Evolutionary conservation across 2,888 invertebrate species (phyloP).

Genomic region (Metopia argyrocephala): DNA sequence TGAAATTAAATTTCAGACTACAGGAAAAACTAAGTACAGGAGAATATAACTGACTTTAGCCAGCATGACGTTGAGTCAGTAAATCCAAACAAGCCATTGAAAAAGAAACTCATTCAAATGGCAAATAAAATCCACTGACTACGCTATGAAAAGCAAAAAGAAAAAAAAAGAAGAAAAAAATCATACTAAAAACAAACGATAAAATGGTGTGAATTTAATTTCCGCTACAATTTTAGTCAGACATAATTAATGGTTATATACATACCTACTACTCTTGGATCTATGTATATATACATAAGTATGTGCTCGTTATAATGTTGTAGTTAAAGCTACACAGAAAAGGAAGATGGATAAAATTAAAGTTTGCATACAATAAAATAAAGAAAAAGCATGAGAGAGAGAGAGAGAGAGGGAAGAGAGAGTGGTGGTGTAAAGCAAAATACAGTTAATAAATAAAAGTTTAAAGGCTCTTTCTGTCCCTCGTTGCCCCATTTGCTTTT

Average conservation of each 20-base stretch:
- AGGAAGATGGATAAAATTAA: too few relatives aligned
- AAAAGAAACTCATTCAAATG: neutral
- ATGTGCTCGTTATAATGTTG: too few relatives aligned
- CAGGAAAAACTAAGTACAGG: constrained; percentile 26
- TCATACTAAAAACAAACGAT: constrained; percentile 6
- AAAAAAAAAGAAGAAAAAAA: neutral
- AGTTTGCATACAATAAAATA: neutral
- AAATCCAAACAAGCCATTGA: neutral
- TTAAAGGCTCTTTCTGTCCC: too few relatives aligned
- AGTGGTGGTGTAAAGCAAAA: too few relatives aligned
- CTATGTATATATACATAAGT: neutral
- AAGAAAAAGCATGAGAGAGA: too few relatives aligned
- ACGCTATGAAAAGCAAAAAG: neutral
- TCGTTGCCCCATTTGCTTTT: too few relatives aligned
- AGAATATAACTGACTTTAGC: constrained; percentile 24
- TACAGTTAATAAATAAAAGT: neutral
- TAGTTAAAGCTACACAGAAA: too few relatives aligned
- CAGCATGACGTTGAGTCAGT: neutral
- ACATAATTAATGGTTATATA: constrained; percentile 44
- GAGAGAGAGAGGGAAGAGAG: neutral
- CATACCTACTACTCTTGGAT: too few relatives aligned
- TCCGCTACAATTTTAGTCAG: constrained; percentile 24
- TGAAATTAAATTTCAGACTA: constrained; percentile 48
- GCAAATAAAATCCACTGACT: neutral
- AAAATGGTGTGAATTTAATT: constrained; percentile 48